Evolutionary conservation across 2,113 vertebrate species (phyloP), one percentile per base, ranked within the genome.

Genomic region (Notiomystis cincta): DNA sequence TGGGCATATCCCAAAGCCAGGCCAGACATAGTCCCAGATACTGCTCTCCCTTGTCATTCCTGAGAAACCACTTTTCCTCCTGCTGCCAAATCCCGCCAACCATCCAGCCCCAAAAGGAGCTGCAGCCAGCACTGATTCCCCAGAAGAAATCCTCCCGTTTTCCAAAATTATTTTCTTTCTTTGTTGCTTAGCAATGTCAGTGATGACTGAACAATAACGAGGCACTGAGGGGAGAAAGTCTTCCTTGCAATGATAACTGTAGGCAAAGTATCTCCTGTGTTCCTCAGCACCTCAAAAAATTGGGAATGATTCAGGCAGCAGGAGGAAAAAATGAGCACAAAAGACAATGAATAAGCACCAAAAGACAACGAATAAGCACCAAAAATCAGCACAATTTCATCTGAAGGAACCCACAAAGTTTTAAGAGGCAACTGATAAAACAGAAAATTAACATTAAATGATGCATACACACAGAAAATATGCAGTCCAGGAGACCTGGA

Each of bases 171-270:
- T 28, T 37, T 37, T 8, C 35, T 38, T 37, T 40, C 15, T 44
- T 51, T 20, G 10, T 7, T n/a, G 51, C 50, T 84, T 78, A 40
- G 28, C 53, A 78, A 64, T 3, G 10, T 37, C 70, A 56, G 12
- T 5, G 27, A 13, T 27, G 14, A 24, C 62, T 47, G 53, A 82
- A 23, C 7, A 54, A 37, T 78, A 13, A 10, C 0, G 7, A 84
- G 70, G 70, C 60, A 42, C 25, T 3, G 27, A 17, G 58, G 37
- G 37, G 6, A 7, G 25, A 25, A 35, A 50, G 50, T 7, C 13
- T 35, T 38, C 8, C 51, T 37, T 15, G 38, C 60, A 48, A 1
- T 1, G 3, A 3, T 2, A 35, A 31, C 2, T 23, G 17, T 0
- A 30, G 0, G 33, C 17, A 31, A 37, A 71, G 17, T 1, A 15